Percentiles rank a stretch among this genome's conserved stretches.
Conservation (phyloP, 1,140 invertebrate genomes). For the Drosophila tsacasi region DNA sequence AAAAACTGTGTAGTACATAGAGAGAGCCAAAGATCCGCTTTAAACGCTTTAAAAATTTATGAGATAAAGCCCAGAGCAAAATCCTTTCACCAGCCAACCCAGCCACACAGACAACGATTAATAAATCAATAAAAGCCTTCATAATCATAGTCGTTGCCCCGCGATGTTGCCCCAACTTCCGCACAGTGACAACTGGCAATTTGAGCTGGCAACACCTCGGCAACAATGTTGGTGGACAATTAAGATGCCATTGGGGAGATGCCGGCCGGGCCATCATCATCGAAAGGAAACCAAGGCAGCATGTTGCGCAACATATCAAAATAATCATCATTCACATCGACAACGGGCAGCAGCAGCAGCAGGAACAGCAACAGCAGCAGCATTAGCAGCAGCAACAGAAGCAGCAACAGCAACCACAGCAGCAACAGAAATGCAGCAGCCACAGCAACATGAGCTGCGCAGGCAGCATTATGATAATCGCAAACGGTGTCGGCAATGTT, state of each 20-base stretch:
- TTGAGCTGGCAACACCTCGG: slow-evolving; percentile 69
- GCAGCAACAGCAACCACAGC: slow-evolving; percentile 19
- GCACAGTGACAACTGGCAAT: slow-evolving; percentile 75
- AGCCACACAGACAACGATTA: slow-evolving; percentile 61
- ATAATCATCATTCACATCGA: slow-evolving; percentile 79
- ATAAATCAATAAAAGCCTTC: slow-evolving; percentile 76
- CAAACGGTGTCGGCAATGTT: slow-evolving; percentile 74
- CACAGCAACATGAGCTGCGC: slow-evolving; percentile 45
- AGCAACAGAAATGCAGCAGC: slow-evolving; percentile 17
- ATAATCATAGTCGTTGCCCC: slow-evolving; percentile 68
- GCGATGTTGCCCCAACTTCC: slow-evolving; percentile 62
- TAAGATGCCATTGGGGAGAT: slow-evolving; percentile 58
- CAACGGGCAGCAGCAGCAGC: slow-evolving; percentile 40
- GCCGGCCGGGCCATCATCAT: slow-evolving; percentile 22
- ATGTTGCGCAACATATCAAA: slow-evolving; percentile 83
- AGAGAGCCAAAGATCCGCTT: slow-evolving; percentile 42
- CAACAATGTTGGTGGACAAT: slow-evolving; percentile 73
- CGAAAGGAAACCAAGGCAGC: slow-evolving; percentile 46
- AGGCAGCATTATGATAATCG: slow-evolving; percentile 82
- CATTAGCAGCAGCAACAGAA: background rate
- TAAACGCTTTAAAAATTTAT: slow-evolving; percentile 72
- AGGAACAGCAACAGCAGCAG: background rate
- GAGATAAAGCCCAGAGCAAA: slow-evolving; percentile 66
- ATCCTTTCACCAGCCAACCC: slow-evolving; percentile 69
- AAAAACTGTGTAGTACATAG: background rate